Conservation (phyloP, 1,140 invertebrate species). For the Caenorhabditis elegans region WBcel235 BX284605.5:19591001-19591500, state of each 20-base stretch:
- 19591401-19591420: too few species aligned
- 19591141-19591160: background rate
- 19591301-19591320: background rate
- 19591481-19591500: too few species aligned
- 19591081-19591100: background rate
- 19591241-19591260: background rate
- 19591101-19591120: background rate
- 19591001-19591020: background rate
- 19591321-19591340: too few species aligned
- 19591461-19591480: too few species aligned
- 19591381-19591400: too few species aligned
- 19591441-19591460: too few species aligned
- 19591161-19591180: background rate
- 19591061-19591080: background rate
- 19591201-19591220: background rate
- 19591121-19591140: background rate
- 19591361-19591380: too few species aligned
- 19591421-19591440: too few species aligned
- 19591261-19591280: conserved; percentile 7
- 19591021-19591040: conserved; percentile 16
- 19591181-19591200: background rate
- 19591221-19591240: background rate
- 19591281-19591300: conserved; percentile 21
- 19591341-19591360: too few species aligned
- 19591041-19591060: background rate